Conservation (phyloP, 2,113 vertebrate genomes). For the Amia ocellicauda region DNA sequence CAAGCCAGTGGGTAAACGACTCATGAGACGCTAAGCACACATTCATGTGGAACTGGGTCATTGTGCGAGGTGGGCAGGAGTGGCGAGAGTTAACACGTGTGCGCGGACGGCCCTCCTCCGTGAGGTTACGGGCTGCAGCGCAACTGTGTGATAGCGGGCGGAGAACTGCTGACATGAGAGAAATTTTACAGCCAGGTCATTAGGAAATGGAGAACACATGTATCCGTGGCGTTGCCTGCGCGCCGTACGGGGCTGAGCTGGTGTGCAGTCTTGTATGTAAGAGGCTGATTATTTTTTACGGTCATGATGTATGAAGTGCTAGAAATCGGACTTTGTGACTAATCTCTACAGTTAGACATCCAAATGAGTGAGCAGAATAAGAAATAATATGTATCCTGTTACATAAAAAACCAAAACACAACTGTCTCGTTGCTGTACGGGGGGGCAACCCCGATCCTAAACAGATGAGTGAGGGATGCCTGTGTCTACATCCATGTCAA, state of each 20-base stretch:
- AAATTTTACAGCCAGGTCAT: conserved; percentile 37
- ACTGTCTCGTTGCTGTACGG: neutral
- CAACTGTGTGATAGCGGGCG: conserved; percentile 25
- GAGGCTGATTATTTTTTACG: conserved; percentile 9
- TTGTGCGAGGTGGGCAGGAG: neutral
- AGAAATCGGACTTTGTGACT: neutral
- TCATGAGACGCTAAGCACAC: no score
- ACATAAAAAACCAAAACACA: neutral
- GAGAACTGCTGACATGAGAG: conserved; percentile 40
- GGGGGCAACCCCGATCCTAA: neutral
- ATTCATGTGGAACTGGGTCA: neutral
- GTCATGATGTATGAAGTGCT: neutral
- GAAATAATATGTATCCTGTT: conserved; percentile 20
- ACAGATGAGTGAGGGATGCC: neutral
- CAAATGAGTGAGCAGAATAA: conserved; percentile 22
- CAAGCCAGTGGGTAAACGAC: no score
- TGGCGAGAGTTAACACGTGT: neutral
- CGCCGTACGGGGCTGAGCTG: conserved; percentile 3
- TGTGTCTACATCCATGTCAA: no score
- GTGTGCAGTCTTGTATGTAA: conserved; percentile 17
- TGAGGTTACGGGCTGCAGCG: neutral
- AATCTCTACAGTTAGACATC: conserved; percentile 31
- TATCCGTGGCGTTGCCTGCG: conserved; percentile 19
- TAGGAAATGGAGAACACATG: conserved; percentile 52
- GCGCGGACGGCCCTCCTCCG: neutral